These are phyloP conservation scores for Thereuonema tuberculata DNA, from an alignment of 1,140 invertebrate species.

Conservation along the genomic window DNA sequence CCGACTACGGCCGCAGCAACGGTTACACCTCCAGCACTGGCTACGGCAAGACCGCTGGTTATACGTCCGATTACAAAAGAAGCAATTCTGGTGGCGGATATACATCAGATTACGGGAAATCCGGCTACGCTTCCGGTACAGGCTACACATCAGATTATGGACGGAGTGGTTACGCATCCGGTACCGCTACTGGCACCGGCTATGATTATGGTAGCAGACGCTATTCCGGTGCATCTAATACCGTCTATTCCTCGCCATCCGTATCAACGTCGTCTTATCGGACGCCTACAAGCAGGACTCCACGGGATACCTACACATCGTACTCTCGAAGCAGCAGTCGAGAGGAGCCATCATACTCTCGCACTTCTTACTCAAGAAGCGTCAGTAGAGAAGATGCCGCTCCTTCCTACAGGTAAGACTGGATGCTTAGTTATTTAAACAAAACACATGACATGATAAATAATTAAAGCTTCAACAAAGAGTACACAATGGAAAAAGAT, in stretches of 20 bases:
- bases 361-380: not conserved
- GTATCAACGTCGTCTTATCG: not conserved
- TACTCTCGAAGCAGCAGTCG: not conserved
- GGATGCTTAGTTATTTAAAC: no score
- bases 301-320: not conserved
- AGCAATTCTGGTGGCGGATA: conserved; percentile 14
- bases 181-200: conserved; percentile 2
- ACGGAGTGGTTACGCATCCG: conserved; percentile 11
- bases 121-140: conserved; percentile 10
- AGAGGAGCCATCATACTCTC: not conserved
- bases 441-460: no score
- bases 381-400: conserved; percentile 1
- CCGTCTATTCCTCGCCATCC: not conserved
- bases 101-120: conserved; percentile 16
- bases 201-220: conserved; percentile 9
- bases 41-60: conserved; percentile 4
- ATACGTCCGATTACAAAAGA: conserved; percentile 15
- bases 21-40: conserved; percentile 12
- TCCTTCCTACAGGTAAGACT: not conserved
- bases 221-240: not conserved
- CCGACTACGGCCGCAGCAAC: conserved; percentile 16
- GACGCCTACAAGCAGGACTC: not conserved
- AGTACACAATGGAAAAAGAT: no score
- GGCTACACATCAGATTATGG: conserved; percentile 17
- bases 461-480: no score